Percentiles rank a stretch among this genome's conserved stretches.
Evolutionary conservation across 2,113 vertebrate species (phyloP).

Genomic region (Bungarus multicinctus): DNA sequence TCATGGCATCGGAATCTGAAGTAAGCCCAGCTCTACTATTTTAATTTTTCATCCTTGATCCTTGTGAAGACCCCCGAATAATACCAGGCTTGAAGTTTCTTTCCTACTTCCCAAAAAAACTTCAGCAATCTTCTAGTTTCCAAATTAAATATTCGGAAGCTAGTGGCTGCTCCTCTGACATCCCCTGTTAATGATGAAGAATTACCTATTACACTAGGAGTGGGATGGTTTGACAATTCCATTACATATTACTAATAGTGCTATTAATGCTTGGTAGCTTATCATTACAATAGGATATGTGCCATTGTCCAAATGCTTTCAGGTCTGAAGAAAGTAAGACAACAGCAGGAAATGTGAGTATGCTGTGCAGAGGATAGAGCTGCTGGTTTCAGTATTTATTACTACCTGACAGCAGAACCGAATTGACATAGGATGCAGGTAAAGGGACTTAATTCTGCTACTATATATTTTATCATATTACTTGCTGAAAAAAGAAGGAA

Average conservation of each 20-base stretch:
- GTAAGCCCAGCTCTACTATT: not conserved
- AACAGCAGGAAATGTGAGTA: not conserved
- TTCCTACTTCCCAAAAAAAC: not conserved
- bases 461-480: not conserved
- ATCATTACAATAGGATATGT: not conserved
- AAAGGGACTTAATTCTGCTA: not conserved
- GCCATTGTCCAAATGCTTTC: fast-evolving
- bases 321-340: not conserved
- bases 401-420: not conserved
- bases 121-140: slow-evolving; percentile 29
- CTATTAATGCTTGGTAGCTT: slow-evolving; percentile 56
- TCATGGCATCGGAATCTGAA: not conserved
- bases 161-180: slow-evolving; percentile 41
- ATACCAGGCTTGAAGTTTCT: fast-evolving
- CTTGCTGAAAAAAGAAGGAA: not conserved
- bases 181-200: slow-evolving; percentile 60
- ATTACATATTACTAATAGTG: slow-evolving; percentile 60
- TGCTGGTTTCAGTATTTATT: slow-evolving; percentile 5
- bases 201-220: slow-evolving; percentile 37
- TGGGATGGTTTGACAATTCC: slow-evolving; percentile 61
- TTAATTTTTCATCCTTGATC: not conserved
- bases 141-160: slow-evolving; percentile 38
- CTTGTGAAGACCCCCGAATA: not conserved
- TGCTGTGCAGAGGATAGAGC: slow-evolving; percentile 3
- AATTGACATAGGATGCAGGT: not conserved